Evolutionary conservation across 2,888 invertebrate species (phyloP).

Genomic region (Pycnomerus fuliginosus): DNA sequence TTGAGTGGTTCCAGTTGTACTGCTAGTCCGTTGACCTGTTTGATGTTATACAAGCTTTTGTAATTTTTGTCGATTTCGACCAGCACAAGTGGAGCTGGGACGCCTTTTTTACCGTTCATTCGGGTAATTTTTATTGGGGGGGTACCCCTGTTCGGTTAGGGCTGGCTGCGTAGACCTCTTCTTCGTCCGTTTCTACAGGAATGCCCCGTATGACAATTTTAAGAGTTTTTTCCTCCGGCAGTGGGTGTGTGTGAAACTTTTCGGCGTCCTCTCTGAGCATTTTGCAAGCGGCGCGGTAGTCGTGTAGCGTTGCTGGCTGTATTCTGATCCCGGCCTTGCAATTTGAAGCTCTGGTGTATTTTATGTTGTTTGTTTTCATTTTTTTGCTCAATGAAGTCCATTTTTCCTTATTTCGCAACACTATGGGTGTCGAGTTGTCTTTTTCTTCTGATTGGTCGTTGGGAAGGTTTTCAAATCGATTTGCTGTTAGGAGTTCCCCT

Average conservation of each 20-base stretch:
- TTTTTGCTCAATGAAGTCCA: neutral
- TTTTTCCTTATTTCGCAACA: neutral
- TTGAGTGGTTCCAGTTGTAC: neutral
- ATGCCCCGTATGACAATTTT: neutral
- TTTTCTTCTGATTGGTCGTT: no score
- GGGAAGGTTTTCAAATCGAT: no score
- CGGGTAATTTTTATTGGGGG: neutral
- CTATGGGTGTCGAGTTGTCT: no score
- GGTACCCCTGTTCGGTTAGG: no score
- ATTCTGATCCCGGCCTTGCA: neutral
- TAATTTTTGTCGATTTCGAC: neutral
- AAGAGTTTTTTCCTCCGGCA: neutral
- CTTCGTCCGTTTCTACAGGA: neutral
- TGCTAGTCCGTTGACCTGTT: neutral
- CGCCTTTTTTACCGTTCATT: neutral
- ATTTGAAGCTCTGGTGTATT: neutral
- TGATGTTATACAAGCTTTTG: neutral
- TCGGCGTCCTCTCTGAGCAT: neutral
- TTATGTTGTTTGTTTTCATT: neutral
- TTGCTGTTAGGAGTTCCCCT: no score
- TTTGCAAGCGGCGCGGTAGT: neutral
- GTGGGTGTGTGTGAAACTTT: neutral
- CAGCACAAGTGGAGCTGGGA: constrained; percentile 1
- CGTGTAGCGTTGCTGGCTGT: neutral
- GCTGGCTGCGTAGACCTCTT: neutral